Base-by-base conservation (phyloP, 2,797 vertebrate genomes). In the Threskiornis aethiopicus region DNA sequence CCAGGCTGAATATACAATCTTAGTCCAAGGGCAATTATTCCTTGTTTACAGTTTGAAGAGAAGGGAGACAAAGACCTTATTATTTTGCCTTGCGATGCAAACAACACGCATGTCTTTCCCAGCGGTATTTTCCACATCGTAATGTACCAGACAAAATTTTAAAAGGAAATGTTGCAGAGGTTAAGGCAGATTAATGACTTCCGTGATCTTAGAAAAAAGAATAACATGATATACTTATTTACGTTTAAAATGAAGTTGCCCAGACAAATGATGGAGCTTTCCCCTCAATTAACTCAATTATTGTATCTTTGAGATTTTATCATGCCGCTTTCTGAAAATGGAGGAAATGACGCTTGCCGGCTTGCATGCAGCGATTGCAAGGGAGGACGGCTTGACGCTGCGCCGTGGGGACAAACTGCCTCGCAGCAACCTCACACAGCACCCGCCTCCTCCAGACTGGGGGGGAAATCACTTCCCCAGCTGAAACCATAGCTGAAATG, bases 101-200 rank as follows among this genome's bases (percentile, higher is more conserved):
- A 97, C 82, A 88, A 95, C 92, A 91, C 3, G 16, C 41, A 25
- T 72, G 46, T 93, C 84, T 93, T 84, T 93, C 86, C 76, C 86
- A 3, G 4, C 5, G 52, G 92, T 92, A 87, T 97, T 96, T 97
- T 97, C 95, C 88, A 94, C 84, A 69, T 66, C 5, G 1, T 91
- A 83, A 89, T 89, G 92, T 81, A 87, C 93, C 81, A 83, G 88
- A 89, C 69, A 66, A 89, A 90, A 90, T 59, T 87, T 83, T 84
- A 78, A 92, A 91, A 94, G 89, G 90, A 96, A 96, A 90, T 31
- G 83, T 75, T 88, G 93, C 87, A 75, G 91, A 96, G 94, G 95
- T 90, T 96, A 95, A 93, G 76, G 94, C 89, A 92, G 90, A 95
- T 89, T 95, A 93, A 96, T 97, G 95, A 95, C 81, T 95, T 96